These are phyloP conservation scores for Drosophila jambulina DNA, from an alignment of 1,140 invertebrate species.

Conservation along the genomic window DNA sequence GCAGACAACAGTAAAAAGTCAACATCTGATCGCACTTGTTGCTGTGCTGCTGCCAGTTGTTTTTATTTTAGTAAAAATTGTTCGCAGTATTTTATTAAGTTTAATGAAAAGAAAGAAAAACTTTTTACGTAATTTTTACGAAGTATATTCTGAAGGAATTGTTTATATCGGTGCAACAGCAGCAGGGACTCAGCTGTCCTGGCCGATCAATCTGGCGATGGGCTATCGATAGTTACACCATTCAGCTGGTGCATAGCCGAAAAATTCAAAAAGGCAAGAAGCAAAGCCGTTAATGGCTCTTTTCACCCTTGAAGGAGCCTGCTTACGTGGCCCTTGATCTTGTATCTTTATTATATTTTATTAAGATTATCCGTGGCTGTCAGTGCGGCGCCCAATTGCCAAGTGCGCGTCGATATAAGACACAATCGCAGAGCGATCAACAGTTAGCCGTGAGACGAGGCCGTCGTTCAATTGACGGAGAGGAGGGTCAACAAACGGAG, in stretches of 20 bases:
- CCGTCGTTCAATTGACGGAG: neutral
- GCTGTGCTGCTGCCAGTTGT: too few species aligned
- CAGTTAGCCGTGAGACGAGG: neutral
- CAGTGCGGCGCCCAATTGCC: neutral
- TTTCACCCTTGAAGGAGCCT: neutral
- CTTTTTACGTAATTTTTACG: too few species aligned
- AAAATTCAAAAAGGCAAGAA: conserved; percentile 7
- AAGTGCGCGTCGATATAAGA: neutral
- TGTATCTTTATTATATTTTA: conserved; percentile 9
- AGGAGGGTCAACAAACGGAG: neutral
- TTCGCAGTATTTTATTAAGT: too few species aligned
- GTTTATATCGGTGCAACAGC: too few species aligned
- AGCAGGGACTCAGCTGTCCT: too few species aligned
- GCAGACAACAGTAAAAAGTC: too few species aligned
- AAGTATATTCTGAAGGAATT: too few species aligned
- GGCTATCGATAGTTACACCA: neutral
- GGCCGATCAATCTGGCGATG: too few species aligned
- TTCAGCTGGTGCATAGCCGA: conserved; percentile 1
- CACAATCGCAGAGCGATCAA: conserved; percentile 1
- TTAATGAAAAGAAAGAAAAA: too few species aligned
- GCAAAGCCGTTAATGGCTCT: neutral
- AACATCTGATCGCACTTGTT: too few species aligned
- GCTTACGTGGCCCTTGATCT: conserved; percentile 1
- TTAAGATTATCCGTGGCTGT: neutral
- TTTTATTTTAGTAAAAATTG: too few species aligned